Conservation (phyloP, 2,113 vertebrate species). For the Gnathonemus echidnorhynchus region DNA sequence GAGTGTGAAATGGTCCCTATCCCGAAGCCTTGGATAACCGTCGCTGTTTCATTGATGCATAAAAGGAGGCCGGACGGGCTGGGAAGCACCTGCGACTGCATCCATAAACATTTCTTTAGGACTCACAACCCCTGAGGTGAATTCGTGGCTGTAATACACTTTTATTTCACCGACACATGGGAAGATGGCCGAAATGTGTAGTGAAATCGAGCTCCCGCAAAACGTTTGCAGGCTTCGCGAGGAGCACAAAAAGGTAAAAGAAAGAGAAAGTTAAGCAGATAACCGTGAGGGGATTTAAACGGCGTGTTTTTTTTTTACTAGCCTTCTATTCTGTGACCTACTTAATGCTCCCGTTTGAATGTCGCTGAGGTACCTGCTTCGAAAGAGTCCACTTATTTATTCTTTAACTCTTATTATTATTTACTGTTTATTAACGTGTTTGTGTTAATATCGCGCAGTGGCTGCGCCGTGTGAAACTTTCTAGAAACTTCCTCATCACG, state of each 20-base stretch:
- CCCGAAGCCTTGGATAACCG: conserved; percentile 57
- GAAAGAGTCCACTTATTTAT: background rate
- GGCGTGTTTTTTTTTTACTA: background rate
- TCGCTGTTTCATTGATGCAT: conserved; percentile 61
- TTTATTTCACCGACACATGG: conserved; percentile 23
- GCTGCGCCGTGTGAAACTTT: conserved; percentile 6
- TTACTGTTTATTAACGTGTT: background rate
- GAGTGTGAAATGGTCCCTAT: conserved; percentile 76
- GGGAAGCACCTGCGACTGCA: conserved; percentile 63
- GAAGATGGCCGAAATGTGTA: conserved; percentile 48
- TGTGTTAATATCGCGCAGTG: background rate
- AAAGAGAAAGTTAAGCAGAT: background rate
- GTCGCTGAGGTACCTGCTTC: background rate
- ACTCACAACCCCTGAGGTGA: conserved; percentile 74
- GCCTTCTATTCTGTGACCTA: background rate
- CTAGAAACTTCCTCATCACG: conserved; percentile 27
- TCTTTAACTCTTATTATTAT: background rate
- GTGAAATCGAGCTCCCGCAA: conserved; percentile 38
- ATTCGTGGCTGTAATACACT: conserved; percentile 30
- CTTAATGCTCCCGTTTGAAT: background rate
- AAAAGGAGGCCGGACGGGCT: conserved; percentile 51
- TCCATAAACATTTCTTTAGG: conserved; percentile 87
- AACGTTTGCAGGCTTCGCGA: conserved; percentile 69
- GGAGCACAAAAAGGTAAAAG: conserved; percentile 80
- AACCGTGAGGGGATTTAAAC: background rate